phyloP scores from a whole-genome alignment of 2,797 vertebrate species.

The Acrocephalus scirpaceus region DNA sequence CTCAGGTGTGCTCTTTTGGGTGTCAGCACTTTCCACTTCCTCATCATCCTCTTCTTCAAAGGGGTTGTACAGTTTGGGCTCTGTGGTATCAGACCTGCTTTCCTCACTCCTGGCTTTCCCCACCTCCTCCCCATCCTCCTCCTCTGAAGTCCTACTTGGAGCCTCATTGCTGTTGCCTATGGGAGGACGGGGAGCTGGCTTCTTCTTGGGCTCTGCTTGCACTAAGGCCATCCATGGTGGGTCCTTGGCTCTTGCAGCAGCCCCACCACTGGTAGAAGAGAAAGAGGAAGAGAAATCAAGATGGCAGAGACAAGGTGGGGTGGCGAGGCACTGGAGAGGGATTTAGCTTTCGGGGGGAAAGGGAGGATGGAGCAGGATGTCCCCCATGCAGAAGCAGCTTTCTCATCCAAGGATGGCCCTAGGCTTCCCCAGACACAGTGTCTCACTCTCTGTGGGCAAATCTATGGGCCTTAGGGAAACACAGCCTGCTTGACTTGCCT shows the following conservation, averaged over 20 bases:
- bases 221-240: slow-evolving; percentile 96
- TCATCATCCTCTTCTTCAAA: slow-evolving; percentile 87
- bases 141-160: slow-evolving; percentile 11
- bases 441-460: not conserved
- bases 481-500: not conserved
- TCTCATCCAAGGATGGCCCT: not conserved
- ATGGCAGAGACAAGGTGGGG: not conserved
- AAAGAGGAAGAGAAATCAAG: not conserved
- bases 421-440: not conserved
- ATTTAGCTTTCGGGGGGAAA: not conserved
- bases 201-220: slow-evolving; percentile 90
- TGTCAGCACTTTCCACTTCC: not conserved
- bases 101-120: slow-evolving; percentile 15
- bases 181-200: slow-evolving; percentile 77
- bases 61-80: slow-evolving; percentile 85
- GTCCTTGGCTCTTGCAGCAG: slow-evolving; percentile 79
- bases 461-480: not conserved
- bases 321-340: not conserved
- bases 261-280: slow-evolving; percentile 17
- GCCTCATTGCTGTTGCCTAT: slow-evolving; percentile 57
- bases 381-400: not conserved
- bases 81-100: slow-evolving; percentile 26
- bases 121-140: slow-evolving; percentile 9
- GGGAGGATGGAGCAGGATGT: not conserved
- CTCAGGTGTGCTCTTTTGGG: slow-evolving; percentile 39